Percentiles rank a stretch among this genome's conserved stretches.
These are phyloP conservation scores for Plectrocnemia conspersa DNA, from an alignment of 1,140 invertebrate species.

Conservation along the genomic window DNA sequence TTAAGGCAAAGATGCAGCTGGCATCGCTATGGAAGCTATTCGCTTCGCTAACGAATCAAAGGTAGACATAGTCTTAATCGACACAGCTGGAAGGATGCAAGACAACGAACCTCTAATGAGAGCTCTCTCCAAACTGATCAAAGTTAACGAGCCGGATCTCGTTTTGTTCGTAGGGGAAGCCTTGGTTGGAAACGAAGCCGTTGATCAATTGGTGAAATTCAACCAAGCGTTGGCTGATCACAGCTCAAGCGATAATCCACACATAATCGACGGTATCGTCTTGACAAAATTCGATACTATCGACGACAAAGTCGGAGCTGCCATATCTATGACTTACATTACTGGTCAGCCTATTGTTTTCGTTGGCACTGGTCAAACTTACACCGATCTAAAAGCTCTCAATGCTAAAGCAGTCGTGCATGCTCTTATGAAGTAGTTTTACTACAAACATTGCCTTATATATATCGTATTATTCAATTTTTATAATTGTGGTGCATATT, in stretches of 20 bases:
- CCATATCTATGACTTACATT: constrained; percentile 99
- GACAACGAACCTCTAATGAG: constrained; percentile 99
- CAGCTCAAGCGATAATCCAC: constrained; percentile 75
- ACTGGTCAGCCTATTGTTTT: constrained; percentile 99
- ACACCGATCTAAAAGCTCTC: constrained; percentile 93
- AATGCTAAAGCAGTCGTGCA: constrained; percentile 96
- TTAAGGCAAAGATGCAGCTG: constrained; percentile 94
- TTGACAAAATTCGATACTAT: constrained; percentile 99
- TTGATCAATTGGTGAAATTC: constrained; percentile 98
- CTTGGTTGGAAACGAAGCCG: constrained; percentile 98
- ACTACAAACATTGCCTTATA: constrained; percentile 16
- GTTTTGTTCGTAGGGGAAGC: constrained; percentile 99
- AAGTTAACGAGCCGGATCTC: constrained; percentile 91
- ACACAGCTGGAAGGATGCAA: constrained; percentile 99
- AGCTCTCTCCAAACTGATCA: constrained; percentile 86
- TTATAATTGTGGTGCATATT: no score
- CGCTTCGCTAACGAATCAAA: constrained; percentile 74
- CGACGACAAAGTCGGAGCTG: constrained; percentile 98
- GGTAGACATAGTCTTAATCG: constrained; percentile 90
- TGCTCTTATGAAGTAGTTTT: constrained; percentile 85
- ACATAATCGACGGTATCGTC: constrained; percentile 96
- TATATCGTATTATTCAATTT: not conserved
- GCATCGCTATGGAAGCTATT: constrained; percentile 96
- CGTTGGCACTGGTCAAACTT: constrained; percentile 98
- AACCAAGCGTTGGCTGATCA: constrained; percentile 94